Evolutionary conservation across 1,140 invertebrate species (phyloP), one percentile per base, ranked within the genome.

Genomic region (Bactericera cockerelli): DNA sequence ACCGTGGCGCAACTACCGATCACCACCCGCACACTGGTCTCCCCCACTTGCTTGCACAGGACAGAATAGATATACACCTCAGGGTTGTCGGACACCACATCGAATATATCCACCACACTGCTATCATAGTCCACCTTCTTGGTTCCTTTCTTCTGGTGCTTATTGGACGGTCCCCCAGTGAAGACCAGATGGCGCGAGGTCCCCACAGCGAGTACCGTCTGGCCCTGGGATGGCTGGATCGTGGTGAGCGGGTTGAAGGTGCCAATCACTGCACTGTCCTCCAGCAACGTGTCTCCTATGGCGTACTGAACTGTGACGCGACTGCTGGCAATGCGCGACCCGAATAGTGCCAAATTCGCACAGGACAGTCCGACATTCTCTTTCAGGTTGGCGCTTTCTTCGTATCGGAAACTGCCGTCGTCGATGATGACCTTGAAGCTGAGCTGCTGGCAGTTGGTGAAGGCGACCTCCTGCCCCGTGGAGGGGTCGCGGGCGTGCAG

Each of bases 161-260:
- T 49, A 49, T 49, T 49, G 8, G 42, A 49, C 19, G 86, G 80
- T 58, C 85, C 77, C 60, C 86, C 86, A 63, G 75, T 76, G 69
- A 87, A 86, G 16, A 83, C 68, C 42, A 89, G 67, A 63, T 84
- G 77, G 28, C 79, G 76, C 0, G 78, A 79, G 6, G 85, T 77
- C 24, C 84, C 86, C 2, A 87, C 71, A 1, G 83, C 77, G 2
- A 91, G 68, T 1, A 89, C 75, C 16, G 80, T 76, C 62, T 75
- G 69, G 2, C 67, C 68, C 22, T 59, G 70, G 36, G 59, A 59
- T 2, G 82, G 81, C 67, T 80, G 71, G 21, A 78, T 19, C 8
- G 76, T 74, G 62, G 72, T 67, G 2, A 88, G 68, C 13, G 80
- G 77, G 62, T 79, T 78, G 68, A 81, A 86, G 0, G 82, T 79